Evolutionary conservation across 2,797 vertebrate species (phyloP).

Genomic region (Fistularia tabacaria): DNA sequence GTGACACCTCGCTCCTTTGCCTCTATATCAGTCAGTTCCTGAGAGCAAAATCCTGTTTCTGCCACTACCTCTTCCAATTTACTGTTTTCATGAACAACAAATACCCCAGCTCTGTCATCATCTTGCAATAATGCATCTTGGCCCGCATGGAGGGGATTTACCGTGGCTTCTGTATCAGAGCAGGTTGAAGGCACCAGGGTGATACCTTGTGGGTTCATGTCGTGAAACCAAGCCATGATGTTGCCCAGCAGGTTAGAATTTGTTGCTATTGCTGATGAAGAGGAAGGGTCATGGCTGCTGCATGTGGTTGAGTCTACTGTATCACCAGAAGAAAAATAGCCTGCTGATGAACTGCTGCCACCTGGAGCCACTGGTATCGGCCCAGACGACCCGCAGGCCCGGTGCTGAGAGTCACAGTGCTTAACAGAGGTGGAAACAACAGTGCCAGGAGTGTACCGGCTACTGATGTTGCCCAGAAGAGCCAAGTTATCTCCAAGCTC

Average conservation of each 20-base stretch:
- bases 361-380: conserved; percentile 54
- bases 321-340: conserved; percentile 80
- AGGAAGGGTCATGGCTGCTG: conserved; percentile 74
- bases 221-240: conserved; percentile 99
- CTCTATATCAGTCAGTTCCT: conserved; percentile 61
- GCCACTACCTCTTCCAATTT: conserved; percentile 72
- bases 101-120: conserved; percentile 14
- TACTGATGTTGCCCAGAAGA: conserved; percentile 75
- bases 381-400: conserved; percentile 69
- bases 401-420: conserved; percentile 67
- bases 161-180: conserved; percentile 66
- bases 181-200: conserved; percentile 86
- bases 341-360: conserved; percentile 55
- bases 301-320: conserved; percentile 73
- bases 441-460: conserved; percentile 45
- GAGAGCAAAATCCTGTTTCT: conserved; percentile 55
- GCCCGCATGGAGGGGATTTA: conserved; percentile 38
- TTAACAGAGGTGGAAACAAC: conserved; percentile 44
- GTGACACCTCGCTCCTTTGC: conserved; percentile 69
- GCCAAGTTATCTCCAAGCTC: conserved; percentile 89
- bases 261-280: conserved; percentile 61
- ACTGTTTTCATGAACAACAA: conserved; percentile 33
- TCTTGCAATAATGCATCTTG: conserved; percentile 23
- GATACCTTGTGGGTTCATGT: conserved; percentile 97
- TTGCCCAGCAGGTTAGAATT: conserved; percentile 93